Evolutionary conservation across 2,888 invertebrate species (phyloP).

Genomic region (Himalopsyche kuldschensis): DNA sequence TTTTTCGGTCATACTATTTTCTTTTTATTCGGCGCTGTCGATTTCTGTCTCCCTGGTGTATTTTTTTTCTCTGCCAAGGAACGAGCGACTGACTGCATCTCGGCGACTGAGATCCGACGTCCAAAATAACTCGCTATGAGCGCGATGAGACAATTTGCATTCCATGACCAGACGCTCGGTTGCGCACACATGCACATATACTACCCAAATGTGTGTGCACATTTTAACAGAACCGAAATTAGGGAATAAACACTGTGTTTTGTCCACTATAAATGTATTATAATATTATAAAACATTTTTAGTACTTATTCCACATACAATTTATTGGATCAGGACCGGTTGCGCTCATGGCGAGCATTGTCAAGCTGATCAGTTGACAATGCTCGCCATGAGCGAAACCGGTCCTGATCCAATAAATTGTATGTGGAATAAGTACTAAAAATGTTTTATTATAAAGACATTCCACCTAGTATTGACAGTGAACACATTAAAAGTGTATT

Average conservation of each 20-base stretch:
- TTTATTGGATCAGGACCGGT: too few relatives aligned
- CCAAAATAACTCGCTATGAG: slow-evolving; percentile 35
- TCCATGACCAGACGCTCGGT: slow-evolving; percentile 29
- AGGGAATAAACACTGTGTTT: neutral
- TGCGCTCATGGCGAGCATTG: too few relatives aligned
- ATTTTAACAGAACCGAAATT: neutral
- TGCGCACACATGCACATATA: slow-evolving; percentile 3
- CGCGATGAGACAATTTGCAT: slow-evolving; percentile 40
- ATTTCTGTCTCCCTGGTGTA: slow-evolving; percentile 21
- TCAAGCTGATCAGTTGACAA: too few relatives aligned
- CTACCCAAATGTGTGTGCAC: neutral
- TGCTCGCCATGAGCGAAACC: too few relatives aligned
- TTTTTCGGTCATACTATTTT: slow-evolving; percentile 10
- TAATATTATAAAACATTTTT: too few relatives aligned
- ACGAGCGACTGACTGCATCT: slow-evolving; percentile 32
- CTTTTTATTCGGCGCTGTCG: slow-evolving; percentile 19
- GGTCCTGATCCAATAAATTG: too few relatives aligned
- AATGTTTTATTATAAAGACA: too few relatives aligned
- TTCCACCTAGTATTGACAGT: too few relatives aligned
- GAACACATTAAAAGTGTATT: too few relatives aligned
- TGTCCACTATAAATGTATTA: too few relatives aligned
- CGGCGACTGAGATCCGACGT: slow-evolving; percentile 34
- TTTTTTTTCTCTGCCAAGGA: slow-evolving; percentile 20
- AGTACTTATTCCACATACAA: too few relatives aligned
- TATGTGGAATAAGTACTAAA: too few relatives aligned